A percentile compares a stretch with the other conserved stretches of the same genome.
Conservation (phyloP, 2,888 invertebrate genomes). For the Tachina lurida region DNA sequence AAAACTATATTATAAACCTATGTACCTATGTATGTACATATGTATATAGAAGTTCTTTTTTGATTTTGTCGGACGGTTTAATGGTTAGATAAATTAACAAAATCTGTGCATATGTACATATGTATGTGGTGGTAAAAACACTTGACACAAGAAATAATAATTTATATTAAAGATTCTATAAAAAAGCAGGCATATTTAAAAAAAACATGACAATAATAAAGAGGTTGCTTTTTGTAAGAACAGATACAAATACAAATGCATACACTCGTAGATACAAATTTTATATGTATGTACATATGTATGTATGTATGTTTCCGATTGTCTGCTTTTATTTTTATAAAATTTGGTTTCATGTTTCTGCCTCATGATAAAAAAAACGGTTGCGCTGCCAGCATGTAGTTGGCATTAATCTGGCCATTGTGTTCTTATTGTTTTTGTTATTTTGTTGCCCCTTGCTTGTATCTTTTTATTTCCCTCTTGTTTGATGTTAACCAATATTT, state of each 20-base stretch:
- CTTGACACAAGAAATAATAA: slow-evolving; percentile 43
- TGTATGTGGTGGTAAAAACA: slow-evolving; percentile 52
- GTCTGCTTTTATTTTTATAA: background rate
- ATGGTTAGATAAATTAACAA: background rate
- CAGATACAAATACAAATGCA: background rate
- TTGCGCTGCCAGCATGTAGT: slow-evolving; percentile 32
- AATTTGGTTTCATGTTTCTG: slow-evolving; percentile 20
- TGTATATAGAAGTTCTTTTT: no score
- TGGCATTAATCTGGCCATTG: background rate
- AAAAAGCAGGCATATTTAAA: slow-evolving; percentile 12
- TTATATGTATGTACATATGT: slow-evolving; percentile 6
- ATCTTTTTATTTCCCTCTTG: slow-evolving; percentile 68
- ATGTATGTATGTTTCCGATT: slow-evolving; percentile 15
- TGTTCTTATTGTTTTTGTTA: slow-evolving; percentile 12
- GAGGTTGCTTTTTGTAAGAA: slow-evolving; percentile 42
- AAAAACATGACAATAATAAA: slow-evolving; percentile 44
- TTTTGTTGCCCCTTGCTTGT: background rate
- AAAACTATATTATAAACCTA: no score
- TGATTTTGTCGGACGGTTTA: background rate
- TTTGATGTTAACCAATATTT: slow-evolving; percentile 78
- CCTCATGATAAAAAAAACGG: slow-evolving; percentile 34
- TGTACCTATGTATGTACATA: no score
- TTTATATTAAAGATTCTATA: background rate
- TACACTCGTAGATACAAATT: slow-evolving; percentile 9
- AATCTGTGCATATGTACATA: slow-evolving; percentile 60